Evolutionary conservation across 2,888 invertebrate genomes (phyloP).

Genomic region (Callyntrura guangdongensis): DNA sequence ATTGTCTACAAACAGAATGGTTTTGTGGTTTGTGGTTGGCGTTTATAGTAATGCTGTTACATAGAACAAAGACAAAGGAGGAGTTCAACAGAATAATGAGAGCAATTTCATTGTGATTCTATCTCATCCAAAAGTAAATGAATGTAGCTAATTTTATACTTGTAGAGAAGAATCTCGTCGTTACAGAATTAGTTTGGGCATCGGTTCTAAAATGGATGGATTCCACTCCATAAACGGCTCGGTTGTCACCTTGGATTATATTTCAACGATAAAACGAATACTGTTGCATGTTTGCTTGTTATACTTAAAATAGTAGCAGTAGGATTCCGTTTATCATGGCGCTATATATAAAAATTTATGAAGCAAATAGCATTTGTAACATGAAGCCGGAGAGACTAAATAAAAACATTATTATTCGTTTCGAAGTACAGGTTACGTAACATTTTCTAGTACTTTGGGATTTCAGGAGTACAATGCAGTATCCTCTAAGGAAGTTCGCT

Average conservation of each 20-base stretch:
- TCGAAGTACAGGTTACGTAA: not conserved
- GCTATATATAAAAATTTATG: not conserved
- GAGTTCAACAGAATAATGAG: not conserved
- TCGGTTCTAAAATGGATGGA: constrained; percentile 76
- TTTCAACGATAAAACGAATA: constrained; percentile 40
- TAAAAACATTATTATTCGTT: not conserved
- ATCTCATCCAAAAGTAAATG: constrained; percentile 4
- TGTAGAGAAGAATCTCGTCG: constrained; percentile 54
- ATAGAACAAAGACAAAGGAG: not conserved
- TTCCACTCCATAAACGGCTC: constrained; percentile 68
- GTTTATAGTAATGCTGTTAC: not conserved
- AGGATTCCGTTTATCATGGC: not conserved
- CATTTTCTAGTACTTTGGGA: not conserved
- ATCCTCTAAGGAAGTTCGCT: constrained; percentile 57
- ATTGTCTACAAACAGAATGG: not conserved
- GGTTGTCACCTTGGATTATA: constrained; percentile 41
- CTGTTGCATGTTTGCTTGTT: not conserved
- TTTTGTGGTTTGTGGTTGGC: constrained; percentile 27
- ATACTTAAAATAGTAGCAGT: constrained; percentile 22
- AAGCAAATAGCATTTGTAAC: constrained; percentile 20
- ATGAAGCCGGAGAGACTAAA: not conserved
- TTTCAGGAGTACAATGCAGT: constrained; percentile 61
- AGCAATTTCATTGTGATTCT: not conserved
- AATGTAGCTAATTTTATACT: not conserved
- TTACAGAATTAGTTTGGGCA: constrained; percentile 69